Evolutionary conservation across 2,888 invertebrate genomes (phyloP).

Genomic region (Smittia sp.): DNA sequence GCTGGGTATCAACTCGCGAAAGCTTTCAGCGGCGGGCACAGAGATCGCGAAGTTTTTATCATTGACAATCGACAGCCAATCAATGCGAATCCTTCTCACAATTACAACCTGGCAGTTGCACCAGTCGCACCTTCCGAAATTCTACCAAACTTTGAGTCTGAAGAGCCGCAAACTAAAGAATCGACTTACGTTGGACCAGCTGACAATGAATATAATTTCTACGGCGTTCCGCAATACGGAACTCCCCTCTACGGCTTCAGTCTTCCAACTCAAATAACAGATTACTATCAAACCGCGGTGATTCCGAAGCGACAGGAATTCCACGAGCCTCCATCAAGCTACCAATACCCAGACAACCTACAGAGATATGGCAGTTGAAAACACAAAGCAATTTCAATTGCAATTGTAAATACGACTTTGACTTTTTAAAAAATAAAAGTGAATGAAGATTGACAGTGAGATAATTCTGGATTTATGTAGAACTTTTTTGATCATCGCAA

Average conservation of each 20-base stretch:
- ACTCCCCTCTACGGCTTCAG: constrained; percentile 25
- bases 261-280: constrained; percentile 23
- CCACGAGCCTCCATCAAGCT: too few species aligned
- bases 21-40: constrained; percentile 10
- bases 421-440: too few species aligned
- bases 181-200: neutral
- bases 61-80: constrained; percentile 9
- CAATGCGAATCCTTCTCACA: neutral
- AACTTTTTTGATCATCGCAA: too few species aligned
- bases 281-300: constrained; percentile 18
- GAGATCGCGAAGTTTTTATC: constrained; percentile 14
- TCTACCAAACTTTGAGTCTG: neutral
- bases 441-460: too few species aligned
- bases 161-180: too few species aligned
- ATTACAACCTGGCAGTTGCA: neutral
- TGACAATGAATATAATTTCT: constrained; percentile 33
- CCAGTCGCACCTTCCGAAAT: neutral
- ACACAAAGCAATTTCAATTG: too few species aligned
- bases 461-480: too few species aligned
- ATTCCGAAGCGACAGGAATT: neutral
- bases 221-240: constrained; percentile 21
- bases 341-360: too few species aligned
- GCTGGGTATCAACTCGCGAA: constrained; percentile 34
- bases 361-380: too few species aligned
- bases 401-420: too few species aligned